Evolutionary conservation across 23 tunicate species (phyloP), one percentile per base, ranked within the genome.

Genomic region (Botrylloides violaceus): DNA sequence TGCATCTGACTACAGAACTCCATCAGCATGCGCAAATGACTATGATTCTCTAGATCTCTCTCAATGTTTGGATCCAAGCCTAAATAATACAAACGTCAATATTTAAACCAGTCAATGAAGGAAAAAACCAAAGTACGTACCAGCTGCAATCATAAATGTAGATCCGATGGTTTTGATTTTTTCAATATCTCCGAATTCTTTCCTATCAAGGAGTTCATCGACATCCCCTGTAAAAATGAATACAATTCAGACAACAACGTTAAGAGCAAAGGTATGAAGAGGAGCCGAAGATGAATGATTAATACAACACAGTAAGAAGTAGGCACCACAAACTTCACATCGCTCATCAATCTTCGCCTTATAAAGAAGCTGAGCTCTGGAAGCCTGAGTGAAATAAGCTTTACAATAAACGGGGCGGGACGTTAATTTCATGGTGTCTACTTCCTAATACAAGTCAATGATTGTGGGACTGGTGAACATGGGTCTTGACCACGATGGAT

Each of bases 131-230:
- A 27, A 72, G n/a, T 21, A 64, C 76, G 9, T 29, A 83, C 98
- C 98, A 31, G 98, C 80, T 23, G 98, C 98, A 48, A 86, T 38
- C 98, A 93, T 93, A 68, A 85, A 82, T 0, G 98, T 93, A 0
- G 98, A 79, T 5, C 94, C 93, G n/a, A 86, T 93, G 2, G 98
- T 93, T 66, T 93, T 93, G 66, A 93, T 93, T 47, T 93, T 93
- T 28, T 85, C 98, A 38, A 93, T 86, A 65, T 85, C 84, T 59
- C 66, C 68, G 75, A 65, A 93, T 50, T 80, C 58, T 4, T 77
- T 61, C 61, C 66, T 34, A 26, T 86, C 80, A 59, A 93, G 64
- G 57, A 93, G 71, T 7, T 85, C 89, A 61, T 93, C 98, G 23
- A 93, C 87, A 60, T 93, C 98, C 34, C 90, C 97, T 90, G 72